These are phyloP conservation scores for Trichomycterus rosablanca DNA, from an alignment of 2,113 vertebrate genomes.

Conservation along the genomic window DNA sequence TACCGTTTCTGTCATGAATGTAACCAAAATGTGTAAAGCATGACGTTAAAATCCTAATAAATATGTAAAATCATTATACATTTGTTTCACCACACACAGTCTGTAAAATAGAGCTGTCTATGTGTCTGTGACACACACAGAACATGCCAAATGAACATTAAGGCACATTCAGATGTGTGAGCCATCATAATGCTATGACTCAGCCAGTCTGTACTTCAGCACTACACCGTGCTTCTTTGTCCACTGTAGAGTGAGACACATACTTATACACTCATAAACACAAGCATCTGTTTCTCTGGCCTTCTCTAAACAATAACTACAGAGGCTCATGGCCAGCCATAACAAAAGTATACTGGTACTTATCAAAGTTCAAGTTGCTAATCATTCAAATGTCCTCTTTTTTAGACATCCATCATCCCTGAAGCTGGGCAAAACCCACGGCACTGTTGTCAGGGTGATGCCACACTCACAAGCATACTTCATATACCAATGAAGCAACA, in stretches of 20 bases:
- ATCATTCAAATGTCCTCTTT: constrained; percentile 5
- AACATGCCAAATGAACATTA: constrained; percentile 10
- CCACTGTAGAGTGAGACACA: constrained; percentile 1
- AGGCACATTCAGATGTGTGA: constrained; percentile 1
- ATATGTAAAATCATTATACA: no score
- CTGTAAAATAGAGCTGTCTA: no score
- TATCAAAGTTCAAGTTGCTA: constrained; percentile 28
- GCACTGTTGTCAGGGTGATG: constrained; percentile 29
- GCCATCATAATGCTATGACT: constrained; percentile 13
- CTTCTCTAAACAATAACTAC: neutral
- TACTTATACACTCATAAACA: neutral
- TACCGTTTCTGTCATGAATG: no score
- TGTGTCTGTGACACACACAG: neutral
- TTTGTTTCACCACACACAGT: no score
- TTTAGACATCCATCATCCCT: neutral
- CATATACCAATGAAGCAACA: constrained; percentile 18
- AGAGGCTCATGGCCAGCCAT: constrained; percentile 8
- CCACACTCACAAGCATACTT: constrained; percentile 27
- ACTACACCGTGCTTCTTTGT: constrained; percentile 1
- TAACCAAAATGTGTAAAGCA: no score
- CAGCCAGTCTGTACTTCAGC: neutral
- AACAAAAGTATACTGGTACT: neutral
- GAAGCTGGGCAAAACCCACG: neutral
- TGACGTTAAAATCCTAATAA: no score
- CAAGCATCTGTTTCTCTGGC: neutral